These are phyloP conservation scores for Melanerpes formicivorus DNA, from an alignment of 2,113 vertebrate genomes.

Conservation along the genomic window DNA sequence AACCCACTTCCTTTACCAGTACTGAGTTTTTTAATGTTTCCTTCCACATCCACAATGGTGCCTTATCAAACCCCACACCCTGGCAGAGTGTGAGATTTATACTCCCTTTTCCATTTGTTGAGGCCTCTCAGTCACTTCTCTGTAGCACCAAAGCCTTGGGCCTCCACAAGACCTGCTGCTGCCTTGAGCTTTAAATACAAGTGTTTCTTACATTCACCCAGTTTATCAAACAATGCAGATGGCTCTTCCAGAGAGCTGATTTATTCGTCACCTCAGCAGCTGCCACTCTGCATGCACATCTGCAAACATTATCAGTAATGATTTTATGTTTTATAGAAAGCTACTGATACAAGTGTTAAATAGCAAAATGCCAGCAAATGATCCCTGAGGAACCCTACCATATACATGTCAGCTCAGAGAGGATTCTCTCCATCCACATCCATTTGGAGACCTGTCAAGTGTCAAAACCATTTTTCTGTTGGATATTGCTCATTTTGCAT, in stretches of 20 bases:
- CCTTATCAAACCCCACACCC: conserved; percentile 8
- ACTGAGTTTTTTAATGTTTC: background rate
- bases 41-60: background rate
- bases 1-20: conserved; percentile 19
- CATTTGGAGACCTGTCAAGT: background rate
- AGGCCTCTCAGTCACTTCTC: background rate
- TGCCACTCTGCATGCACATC: background rate
- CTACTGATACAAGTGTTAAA: background rate
- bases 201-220: rapidly evolving
- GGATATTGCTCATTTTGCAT: background rate
- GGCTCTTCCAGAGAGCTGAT: background rate
- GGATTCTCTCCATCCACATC: background rate
- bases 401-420: background rate
- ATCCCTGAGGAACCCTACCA: background rate
- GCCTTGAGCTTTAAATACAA: background rate
- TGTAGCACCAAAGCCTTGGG: background rate
- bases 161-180: background rate
- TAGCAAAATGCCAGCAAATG: background rate
- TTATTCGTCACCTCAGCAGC: background rate
- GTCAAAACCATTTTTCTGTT: background rate
- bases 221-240: background rate
- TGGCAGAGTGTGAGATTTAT: background rate
- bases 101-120: background rate
- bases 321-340: background rate
- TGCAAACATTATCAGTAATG: background rate